Percentiles rank a stretch among this genome's conserved stretches.
Conservation (phyloP, 2,888 invertebrate genomes). For the Lasioglossum figueresi region DNA sequence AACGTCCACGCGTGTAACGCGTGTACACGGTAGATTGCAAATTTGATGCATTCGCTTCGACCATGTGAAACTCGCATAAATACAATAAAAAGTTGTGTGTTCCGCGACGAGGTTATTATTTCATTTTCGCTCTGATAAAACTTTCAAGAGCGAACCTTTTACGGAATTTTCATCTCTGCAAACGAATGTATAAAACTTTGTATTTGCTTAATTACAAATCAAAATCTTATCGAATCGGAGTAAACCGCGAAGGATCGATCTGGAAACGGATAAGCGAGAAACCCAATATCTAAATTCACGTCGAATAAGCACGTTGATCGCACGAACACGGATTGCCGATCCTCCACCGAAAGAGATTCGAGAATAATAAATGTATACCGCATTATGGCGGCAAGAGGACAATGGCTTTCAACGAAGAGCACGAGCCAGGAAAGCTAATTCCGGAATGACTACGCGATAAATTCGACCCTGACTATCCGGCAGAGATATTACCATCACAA, state of each 20-base stretch:
- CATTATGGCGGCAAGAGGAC: constrained; percentile 24
- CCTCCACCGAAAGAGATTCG: neutral
- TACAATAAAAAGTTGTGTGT: neutral
- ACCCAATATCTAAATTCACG: constrained; percentile 11
- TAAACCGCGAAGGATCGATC: constrained; percentile 20
- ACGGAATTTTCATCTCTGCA: neutral
- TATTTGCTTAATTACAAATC: neutral
- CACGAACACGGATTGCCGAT: neutral
- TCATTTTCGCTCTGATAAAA: neutral
- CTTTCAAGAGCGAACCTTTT: neutral
- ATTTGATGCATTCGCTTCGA: neutral
- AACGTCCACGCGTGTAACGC: neutral
- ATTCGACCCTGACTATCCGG: constrained; percentile 46
- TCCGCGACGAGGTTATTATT: neutral
- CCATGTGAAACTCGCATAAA: neutral
- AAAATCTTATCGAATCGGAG: neutral
- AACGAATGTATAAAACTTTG: neutral
- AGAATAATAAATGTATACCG: constrained; percentile 40
- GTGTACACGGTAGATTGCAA: neutral
- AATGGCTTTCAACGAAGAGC: constrained; percentile 48
- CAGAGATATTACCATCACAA: constrained; percentile 76
- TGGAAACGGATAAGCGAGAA: neutral
- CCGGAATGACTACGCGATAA: constrained; percentile 64
- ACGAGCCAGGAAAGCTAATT: constrained; percentile 58
- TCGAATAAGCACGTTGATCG: neutral